Conservation (phyloP, 2,888 invertebrate species). For the Drosophila meridionalis region DNA sequence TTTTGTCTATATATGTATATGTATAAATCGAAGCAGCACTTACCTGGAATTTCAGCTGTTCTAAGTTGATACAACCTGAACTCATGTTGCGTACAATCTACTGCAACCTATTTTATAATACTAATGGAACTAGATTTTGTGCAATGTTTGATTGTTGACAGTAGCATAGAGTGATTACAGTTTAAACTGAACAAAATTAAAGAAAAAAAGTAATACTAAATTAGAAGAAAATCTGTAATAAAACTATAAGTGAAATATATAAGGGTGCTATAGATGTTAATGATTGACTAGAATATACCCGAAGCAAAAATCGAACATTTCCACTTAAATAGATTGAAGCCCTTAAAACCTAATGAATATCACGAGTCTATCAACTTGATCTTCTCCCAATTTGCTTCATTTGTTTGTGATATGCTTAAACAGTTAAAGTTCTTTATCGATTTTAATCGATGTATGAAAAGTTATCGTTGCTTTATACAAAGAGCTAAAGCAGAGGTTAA, state of each 20-base stretch:
- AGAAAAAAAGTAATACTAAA: too few relatives aligned
- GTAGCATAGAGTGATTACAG: background rate
- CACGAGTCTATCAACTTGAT: background rate
- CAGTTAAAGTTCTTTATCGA: background rate
- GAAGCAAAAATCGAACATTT: background rate
- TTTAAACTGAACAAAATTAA: background rate
- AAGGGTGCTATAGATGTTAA: too few relatives aligned
- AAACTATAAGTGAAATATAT: background rate
- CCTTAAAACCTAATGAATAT: rapidly evolving
- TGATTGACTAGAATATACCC: background rate
- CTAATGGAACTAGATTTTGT: background rate
- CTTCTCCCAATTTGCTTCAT: background rate
- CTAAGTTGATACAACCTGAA: too few relatives aligned
- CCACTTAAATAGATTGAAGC: background rate
- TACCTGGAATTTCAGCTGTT: background rate
- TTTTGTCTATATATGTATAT: background rate
- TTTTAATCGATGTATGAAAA: background rate
- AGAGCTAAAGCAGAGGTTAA: too few relatives aligned
- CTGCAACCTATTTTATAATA: background rate
- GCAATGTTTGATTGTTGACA: background rate
- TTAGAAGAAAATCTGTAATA: background rate
- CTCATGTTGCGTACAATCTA: background rate
- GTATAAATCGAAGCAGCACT: background rate
- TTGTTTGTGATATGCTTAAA: background rate
- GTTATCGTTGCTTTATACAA: background rate